phyloP scores from a whole-genome alignment of 1,140 invertebrate genomes.

The Aphelenchoides besseyi region DNA sequence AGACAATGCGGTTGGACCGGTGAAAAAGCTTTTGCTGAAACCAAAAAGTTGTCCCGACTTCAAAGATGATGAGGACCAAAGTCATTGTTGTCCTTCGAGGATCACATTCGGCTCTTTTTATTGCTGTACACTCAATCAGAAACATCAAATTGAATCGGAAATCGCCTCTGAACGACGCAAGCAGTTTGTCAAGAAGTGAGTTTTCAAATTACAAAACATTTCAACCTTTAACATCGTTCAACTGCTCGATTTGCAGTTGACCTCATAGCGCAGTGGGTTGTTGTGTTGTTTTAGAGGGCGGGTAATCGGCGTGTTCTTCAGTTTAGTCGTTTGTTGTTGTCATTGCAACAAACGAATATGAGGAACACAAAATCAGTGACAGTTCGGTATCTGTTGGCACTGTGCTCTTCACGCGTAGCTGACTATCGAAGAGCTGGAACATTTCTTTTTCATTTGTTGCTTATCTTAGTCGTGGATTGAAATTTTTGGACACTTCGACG shows the following conservation, averaged over 20 bases:
- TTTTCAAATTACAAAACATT: no score
- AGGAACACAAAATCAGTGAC: not conserved
- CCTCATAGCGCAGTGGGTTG: no score
- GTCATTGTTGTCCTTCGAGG: slow-evolving; percentile 25
- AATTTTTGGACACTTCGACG: no score
- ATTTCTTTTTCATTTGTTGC: not conserved
- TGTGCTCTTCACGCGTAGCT: no score
- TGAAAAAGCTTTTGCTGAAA: not conserved
- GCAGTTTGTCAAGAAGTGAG: slow-evolving; percentile 33
- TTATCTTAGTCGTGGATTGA: not conserved
- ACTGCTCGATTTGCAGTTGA: no score
- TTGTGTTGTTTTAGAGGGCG: not conserved
- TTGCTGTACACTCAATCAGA: slow-evolving; percentile 30
- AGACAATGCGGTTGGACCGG: not conserved
- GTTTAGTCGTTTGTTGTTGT: no score
- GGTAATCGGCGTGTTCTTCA: not conserved
- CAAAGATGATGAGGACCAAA: slow-evolving; percentile 28
- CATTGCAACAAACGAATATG: not conserved
- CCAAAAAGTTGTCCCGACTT: slow-evolving; percentile 32
- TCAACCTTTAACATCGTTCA: no score
- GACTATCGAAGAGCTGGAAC: slow-evolving; percentile 15
- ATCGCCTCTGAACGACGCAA: slow-evolving; percentile 22
- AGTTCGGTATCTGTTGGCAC: slow-evolving; percentile 10
- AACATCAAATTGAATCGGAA: slow-evolving; percentile 33
- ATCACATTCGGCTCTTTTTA: slow-evolving; percentile 37